Conservation (phyloP, 2,797 vertebrate species). For the Coregonus ussuriensis region DNA sequence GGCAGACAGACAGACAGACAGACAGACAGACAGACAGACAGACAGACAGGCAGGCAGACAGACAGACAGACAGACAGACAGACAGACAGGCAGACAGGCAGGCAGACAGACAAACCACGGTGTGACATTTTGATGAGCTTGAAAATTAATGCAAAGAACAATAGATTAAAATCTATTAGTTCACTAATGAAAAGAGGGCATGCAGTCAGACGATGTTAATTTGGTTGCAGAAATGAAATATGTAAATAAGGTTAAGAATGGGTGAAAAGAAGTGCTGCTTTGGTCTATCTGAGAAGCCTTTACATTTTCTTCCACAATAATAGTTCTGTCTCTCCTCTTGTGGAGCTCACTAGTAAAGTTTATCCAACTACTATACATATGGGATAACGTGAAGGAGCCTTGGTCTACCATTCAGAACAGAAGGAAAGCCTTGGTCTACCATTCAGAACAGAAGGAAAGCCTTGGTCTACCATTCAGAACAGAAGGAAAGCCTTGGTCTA, state of each 20-base stretch:
- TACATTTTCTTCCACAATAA: neutral
- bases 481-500: no score
- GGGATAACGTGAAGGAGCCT: slow-evolving; percentile 31
- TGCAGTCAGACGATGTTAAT: slow-evolving; percentile 61
- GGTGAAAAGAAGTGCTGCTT: slow-evolving; percentile 32
- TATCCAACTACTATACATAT: slow-evolving; percentile 17
- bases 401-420: slow-evolving; percentile 3
- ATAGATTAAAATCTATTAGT: slow-evolving; percentile 71
- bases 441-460: no score
- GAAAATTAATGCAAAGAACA: slow-evolving; percentile 71
- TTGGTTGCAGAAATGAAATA: slow-evolving; percentile 63
- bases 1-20: no score
- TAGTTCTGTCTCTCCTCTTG: neutral
- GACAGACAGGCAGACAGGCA: no score
- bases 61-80: no score
- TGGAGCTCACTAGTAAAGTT: slow-evolving; percentile 36
- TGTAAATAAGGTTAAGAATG: slow-evolving; percentile 53
- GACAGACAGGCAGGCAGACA: no score
- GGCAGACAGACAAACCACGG: slow-evolving; percentile 40
- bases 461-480: no score
- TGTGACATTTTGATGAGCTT: slow-evolving; percentile 56
- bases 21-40: no score
- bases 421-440: no score
- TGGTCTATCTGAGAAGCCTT: slow-evolving; percentile 49
- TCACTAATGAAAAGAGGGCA: slow-evolving; percentile 58